Evolutionary conservation across 37 sponge, comb jelly and placozoan species (phyloP).

Genomic region (Crambe crambe): DNA sequence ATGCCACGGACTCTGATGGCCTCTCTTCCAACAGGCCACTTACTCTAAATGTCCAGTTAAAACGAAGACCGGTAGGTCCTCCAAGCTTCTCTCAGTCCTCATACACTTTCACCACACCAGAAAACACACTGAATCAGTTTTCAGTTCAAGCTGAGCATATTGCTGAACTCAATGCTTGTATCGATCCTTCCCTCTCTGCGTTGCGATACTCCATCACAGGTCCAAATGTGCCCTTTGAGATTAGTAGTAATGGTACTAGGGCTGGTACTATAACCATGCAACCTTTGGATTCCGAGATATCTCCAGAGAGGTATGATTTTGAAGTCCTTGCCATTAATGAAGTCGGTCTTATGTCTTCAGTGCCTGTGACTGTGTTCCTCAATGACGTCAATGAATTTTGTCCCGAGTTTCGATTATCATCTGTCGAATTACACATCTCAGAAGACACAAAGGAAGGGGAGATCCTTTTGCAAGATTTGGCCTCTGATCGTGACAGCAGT

Average conservation of each 20-base stretch:
- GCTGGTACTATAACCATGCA: neutral
- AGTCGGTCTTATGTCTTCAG: constrained; percentile 19
- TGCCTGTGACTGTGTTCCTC: constrained; percentile 41
- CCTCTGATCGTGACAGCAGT: constrained; percentile 42
- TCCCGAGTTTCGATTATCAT: constrained; percentile 30
- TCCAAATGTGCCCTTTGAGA: constrained; percentile 24
- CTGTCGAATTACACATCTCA: constrained; percentile 6
- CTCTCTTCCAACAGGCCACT: constrained; percentile 2
- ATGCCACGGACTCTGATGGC: constrained; percentile 23
- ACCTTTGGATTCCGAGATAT: constrained; percentile 46
- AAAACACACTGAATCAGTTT: constrained; percentile 24
- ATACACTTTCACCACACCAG: constrained; percentile 30
- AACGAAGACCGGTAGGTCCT: constrained; percentile 10
- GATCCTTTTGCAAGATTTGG: constrained; percentile 22
- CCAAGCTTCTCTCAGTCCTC: constrained; percentile 22
- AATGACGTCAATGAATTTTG: constrained; percentile 74
- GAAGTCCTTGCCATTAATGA: constrained; percentile 43
- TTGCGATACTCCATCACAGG: constrained; percentile 35
- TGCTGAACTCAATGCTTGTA: constrained; percentile 39
- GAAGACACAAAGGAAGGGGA: constrained; percentile 21
- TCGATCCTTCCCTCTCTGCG: constrained; percentile 6
- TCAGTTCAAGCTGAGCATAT: constrained; percentile 15
- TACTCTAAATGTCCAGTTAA: constrained; percentile 9
- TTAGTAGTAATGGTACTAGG: constrained; percentile 34
- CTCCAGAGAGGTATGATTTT: constrained; percentile 33